Percentiles rank a stretch among this genome's conserved stretches.
Conservation (phyloP, 2,797 vertebrate species). For the Notoglanidium macrostoma region DNA sequence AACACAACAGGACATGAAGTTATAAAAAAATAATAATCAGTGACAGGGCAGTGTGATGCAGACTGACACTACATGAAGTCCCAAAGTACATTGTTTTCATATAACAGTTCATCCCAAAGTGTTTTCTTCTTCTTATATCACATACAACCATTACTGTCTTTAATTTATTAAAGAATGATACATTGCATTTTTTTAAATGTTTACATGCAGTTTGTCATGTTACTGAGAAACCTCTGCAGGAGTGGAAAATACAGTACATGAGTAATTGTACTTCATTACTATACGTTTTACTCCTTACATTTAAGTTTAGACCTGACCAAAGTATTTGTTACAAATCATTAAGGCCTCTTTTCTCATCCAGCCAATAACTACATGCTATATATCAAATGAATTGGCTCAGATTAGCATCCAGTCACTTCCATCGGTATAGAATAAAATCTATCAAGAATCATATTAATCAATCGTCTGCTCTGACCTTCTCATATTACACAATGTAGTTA, state of each 20-base stretch:
- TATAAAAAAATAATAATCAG: background rate
- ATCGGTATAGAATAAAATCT: too few species aligned
- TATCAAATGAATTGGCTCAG: background rate
- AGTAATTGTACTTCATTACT: background rate
- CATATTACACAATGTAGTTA: background rate
- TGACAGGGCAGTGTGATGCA: background rate
- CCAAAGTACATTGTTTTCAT: background rate
- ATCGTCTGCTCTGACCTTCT: background rate
- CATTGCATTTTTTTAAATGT: background rate
- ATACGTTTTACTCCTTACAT: background rate
- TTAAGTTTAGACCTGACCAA: background rate
- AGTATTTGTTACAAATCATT: background rate
- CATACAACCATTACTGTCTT: background rate
- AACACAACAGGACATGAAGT: background rate
- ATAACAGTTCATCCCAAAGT: background rate
- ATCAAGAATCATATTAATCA: background rate
- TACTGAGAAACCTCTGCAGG: background rate
- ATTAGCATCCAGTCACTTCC: background rate
- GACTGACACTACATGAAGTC: background rate
- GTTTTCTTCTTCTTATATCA: too few species aligned
- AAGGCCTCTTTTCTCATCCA: background rate
- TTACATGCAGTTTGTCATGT: background rate
- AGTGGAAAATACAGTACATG: background rate
- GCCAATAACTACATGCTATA: background rate
- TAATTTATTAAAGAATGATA: background rate